Conservation (phyloP, 2,888 invertebrate species). For the Aromia moschata region DNA sequence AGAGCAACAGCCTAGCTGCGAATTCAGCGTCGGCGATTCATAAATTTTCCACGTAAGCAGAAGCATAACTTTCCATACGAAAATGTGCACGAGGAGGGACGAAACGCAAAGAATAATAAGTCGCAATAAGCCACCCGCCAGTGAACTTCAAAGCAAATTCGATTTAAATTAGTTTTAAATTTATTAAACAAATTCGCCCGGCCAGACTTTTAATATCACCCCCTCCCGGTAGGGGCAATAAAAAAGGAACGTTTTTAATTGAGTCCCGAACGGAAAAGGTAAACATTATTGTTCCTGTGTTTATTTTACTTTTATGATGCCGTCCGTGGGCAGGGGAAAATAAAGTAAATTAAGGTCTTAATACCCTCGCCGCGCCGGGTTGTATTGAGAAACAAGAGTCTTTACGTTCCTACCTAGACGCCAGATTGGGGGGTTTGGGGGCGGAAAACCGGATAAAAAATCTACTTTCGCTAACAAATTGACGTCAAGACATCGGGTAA, state of each 20-base stretch:
- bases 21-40: conserved; percentile 18
- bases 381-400: no score
- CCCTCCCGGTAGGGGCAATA: conserved; percentile 30
- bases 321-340: background rate
- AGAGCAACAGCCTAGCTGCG: background rate
- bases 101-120: conserved; percentile 47
- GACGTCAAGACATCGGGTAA: no score
- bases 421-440: no score
- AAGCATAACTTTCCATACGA: conserved; percentile 45
- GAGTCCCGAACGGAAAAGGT: conserved; percentile 27
- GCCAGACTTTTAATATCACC: conserved; percentile 38
- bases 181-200: conserved; percentile 49
- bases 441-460: no score
- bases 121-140: conserved; percentile 48
- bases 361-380: background rate
- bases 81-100: conserved; percentile 31
- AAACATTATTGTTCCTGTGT: conserved; percentile 9
- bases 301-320: conserved; percentile 13
- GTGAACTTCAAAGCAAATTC: conserved; percentile 51
- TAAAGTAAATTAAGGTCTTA: conserved; percentile 1
- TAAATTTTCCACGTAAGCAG: conserved; percentile 38
- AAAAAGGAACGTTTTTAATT: conserved; percentile 37
- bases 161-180: conserved; percentile 52
- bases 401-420: no score
- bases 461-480: no score